Evolutionary conservation across 2,888 invertebrate species (phyloP).

Genomic region (Anagyrus pseudococci): DNA sequence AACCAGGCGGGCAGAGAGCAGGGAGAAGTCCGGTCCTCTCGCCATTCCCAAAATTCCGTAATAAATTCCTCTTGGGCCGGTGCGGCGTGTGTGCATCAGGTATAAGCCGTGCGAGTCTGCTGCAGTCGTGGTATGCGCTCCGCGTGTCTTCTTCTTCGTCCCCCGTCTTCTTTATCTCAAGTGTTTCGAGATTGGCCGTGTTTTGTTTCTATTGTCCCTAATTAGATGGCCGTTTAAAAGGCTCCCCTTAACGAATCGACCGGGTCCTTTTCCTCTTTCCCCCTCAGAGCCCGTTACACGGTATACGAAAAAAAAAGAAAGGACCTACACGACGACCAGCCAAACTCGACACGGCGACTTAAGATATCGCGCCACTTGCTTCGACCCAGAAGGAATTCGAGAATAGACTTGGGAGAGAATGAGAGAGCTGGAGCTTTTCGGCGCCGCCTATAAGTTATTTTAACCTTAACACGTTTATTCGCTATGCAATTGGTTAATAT

Average conservation of each 20-base stretch:
- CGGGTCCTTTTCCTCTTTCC: conserved; percentile 36
- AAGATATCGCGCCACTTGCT: no score
- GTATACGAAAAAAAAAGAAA: conserved; percentile 9
- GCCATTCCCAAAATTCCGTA: conserved; percentile 33
- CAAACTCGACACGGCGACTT: conserved; percentile 29
- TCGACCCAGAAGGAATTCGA: no score
- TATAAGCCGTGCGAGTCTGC: no score
- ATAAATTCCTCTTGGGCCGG: conserved; percentile 36
- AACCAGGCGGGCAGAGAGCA: conserved; percentile 9
- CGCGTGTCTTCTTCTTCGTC: conserved; percentile 38
- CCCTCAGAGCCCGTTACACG: no score
- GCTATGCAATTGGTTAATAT: no score
- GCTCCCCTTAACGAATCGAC: conserved; percentile 51
- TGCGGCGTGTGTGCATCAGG: no score
- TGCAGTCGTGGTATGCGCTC: no score
- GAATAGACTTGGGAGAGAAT: no score
- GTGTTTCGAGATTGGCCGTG: conserved; percentile 55
- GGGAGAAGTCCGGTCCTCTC: no score
- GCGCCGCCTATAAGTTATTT: no score
- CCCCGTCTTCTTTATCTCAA: conserved; percentile 52
- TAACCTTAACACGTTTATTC: no score
- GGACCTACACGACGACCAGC: conserved; percentile 1
- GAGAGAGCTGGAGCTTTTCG: no score
- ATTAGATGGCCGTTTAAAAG: conserved; percentile 57
- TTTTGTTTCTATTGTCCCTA: conserved; percentile 58